Percentiles rank a stretch among this genome's conserved stretches.
phyloP scores from a whole-genome alignment of 1,140 invertebrate genomes.

The Caenorhabditis inopinata region DNA sequence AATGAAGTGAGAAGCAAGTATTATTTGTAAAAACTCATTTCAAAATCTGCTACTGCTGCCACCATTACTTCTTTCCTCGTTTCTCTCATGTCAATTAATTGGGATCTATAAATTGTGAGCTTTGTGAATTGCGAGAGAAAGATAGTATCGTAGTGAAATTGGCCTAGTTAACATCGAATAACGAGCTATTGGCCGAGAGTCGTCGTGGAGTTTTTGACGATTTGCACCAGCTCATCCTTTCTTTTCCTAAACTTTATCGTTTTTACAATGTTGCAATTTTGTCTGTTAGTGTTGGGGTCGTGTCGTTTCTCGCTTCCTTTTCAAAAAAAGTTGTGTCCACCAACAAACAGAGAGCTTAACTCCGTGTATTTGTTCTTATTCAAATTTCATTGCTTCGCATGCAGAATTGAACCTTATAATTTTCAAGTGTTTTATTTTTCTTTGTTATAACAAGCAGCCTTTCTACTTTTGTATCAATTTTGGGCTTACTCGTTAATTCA shows the following conservation, averaged over 20 bases:
- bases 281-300: neutral
- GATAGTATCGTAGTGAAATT: slow-evolving; percentile 10
- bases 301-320: neutral
- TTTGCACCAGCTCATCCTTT: slow-evolving; percentile 1
- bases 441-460: too few relatives aligned
- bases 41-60: too few relatives aligned
- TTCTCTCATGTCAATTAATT: too few relatives aligned
- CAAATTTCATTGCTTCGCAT: neutral
- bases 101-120: too few relatives aligned
- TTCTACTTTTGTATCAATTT: too few relatives aligned
- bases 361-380: slow-evolving; percentile 23
- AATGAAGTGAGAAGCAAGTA: too few relatives aligned
- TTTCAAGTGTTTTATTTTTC: neutral
- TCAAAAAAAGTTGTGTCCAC: slow-evolving; percentile 5
- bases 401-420: slow-evolving; percentile 15
- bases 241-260: slow-evolving; percentile 29
- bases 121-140: too few relatives aligned
- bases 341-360: neutral
- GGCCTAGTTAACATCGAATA: slow-evolving; percentile 30
- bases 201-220: slow-evolving; percentile 23
- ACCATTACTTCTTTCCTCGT: too few relatives aligned
- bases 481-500: too few relatives aligned
- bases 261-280: slow-evolving; percentile 33
- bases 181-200: neutral
- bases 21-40: too few relatives aligned